Percentiles rank a stretch among this genome's conserved stretches.
These are phyloP conservation scores for Leptoclinus maculatus DNA, from an alignment of 2,797 vertebrate species.

Conservation along the genomic window DNA sequence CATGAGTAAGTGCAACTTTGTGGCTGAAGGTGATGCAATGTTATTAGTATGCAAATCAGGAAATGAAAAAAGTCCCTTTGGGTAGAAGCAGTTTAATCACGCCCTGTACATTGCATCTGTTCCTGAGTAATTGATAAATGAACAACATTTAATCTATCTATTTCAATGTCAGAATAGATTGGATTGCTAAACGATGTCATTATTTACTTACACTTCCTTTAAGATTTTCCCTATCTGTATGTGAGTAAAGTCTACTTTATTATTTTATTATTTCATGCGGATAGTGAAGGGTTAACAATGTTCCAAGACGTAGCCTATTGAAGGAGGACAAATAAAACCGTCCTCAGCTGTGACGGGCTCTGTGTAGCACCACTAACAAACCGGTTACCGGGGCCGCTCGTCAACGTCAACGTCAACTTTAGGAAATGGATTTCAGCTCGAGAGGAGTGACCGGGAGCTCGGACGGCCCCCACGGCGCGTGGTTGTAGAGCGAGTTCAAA, in stretches of 20 bases:
- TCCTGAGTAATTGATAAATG: neutral
- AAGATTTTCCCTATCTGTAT: neutral
- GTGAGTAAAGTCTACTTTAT: neutral
- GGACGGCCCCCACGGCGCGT: conserved; percentile 51
- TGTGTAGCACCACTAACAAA: conserved; percentile 24
- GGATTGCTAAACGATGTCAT: neutral
- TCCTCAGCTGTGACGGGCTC: conserved; percentile 55
- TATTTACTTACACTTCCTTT: neutral
- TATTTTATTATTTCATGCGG: conserved; percentile 18
- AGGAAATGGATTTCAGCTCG: conserved; percentile 68
- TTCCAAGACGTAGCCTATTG: conserved; percentile 45
- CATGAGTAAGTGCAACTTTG: neutral
- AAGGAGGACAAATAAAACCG: conserved; percentile 40
- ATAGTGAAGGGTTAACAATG: conserved; percentile 73
- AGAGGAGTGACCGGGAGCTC: conserved; percentile 42
- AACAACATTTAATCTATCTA: too few species aligned
- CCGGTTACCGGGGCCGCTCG: conserved; percentile 60
- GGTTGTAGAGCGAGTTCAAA: conserved; percentile 63
- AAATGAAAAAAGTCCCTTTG: neutral
- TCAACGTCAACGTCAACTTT: conserved; percentile 50
- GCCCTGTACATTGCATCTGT: too few species aligned
- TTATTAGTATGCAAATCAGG: neutral
- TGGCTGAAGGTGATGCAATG: neutral
- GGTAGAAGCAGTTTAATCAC: neutral
- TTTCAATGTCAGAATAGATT: neutral